Conservation (phyloP, 1,140 invertebrate genomes). For the Cepaea nemoralis region DNA sequence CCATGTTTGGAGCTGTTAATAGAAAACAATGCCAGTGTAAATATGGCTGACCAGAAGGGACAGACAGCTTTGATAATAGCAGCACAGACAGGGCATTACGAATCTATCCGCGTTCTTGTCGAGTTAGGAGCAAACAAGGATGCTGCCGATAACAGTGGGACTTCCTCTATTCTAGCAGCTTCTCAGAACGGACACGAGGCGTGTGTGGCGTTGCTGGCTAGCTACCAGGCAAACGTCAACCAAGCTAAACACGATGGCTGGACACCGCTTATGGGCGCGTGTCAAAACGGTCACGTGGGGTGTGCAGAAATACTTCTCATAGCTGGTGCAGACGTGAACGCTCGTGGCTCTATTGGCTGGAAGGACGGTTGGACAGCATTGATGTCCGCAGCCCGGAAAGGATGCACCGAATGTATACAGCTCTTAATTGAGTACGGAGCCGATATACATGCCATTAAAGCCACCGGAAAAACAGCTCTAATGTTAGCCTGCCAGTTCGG, state of each 20-base stretch:
- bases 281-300: neutral
- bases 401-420: neutral
- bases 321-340: neutral
- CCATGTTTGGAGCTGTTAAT: neutral
- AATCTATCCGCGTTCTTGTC: neutral
- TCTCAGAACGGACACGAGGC: neutral
- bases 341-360: neutral
- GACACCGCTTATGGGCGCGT: neutral
- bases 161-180: neutral
- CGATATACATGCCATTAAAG: neutral
- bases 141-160: neutral
- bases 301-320: neutral
- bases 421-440: neutral
- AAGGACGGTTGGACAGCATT: neutral
- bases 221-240: neutral
- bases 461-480: neutral
- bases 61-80: neutral
- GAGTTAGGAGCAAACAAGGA: neutral
- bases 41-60: neutral
- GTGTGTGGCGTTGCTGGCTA: neutral
- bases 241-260: neutral
- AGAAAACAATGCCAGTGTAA: neutral
- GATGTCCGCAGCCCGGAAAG: neutral
- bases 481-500: neutral
- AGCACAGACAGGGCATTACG: neutral